Conservation (phyloP, 1,140 invertebrate genomes). For the Melitaea cinxia region DNA sequence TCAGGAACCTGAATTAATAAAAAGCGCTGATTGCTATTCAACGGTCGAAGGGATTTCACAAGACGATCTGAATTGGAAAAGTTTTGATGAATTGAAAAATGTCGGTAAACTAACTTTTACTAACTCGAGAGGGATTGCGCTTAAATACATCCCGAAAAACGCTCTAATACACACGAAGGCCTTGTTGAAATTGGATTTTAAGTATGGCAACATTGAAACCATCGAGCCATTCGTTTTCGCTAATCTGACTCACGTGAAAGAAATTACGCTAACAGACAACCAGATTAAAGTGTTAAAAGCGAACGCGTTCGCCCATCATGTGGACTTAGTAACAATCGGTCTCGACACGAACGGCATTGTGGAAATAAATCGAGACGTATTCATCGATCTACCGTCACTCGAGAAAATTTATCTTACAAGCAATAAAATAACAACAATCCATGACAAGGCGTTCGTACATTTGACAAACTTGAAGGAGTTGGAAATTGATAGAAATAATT, state of each 20-base stretch:
- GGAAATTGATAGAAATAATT: slow-evolving; percentile 86
- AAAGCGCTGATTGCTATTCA: slow-evolving; percentile 81
- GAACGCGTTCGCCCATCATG: slow-evolving; percentile 86
- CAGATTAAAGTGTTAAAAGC: slow-evolving; percentile 84
- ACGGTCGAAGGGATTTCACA: slow-evolving; percentile 81
- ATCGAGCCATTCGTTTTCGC: slow-evolving; percentile 86
- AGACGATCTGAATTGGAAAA: slow-evolving; percentile 84
- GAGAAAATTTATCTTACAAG: slow-evolving; percentile 85
- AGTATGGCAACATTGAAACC: slow-evolving; percentile 86
- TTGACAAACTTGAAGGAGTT: slow-evolving; percentile 85
- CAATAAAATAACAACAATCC: slow-evolving; percentile 88
- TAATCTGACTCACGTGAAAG: slow-evolving; percentile 85
- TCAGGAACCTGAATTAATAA: slow-evolving; percentile 39
- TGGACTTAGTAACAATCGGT: slow-evolving; percentile 83
- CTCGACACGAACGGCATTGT: slow-evolving; percentile 87
- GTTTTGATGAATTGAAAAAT: slow-evolving; percentile 85
- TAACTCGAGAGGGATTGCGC: slow-evolving; percentile 82
- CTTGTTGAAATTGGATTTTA: slow-evolving; percentile 84
- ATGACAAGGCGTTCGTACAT: slow-evolving; percentile 87
- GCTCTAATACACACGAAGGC: slow-evolving; percentile 84
- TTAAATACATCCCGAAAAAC: slow-evolving; percentile 87
- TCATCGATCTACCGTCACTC: slow-evolving; percentile 85
- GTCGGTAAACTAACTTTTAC: slow-evolving; percentile 84
- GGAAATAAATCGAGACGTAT: slow-evolving; percentile 87
- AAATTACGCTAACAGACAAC: slow-evolving; percentile 86